Percentiles rank a stretch among this genome's conserved stretches.
phyloP scores from a whole-genome alignment of 1,140 invertebrate genomes.

The Steinernema khuongi region DNA sequence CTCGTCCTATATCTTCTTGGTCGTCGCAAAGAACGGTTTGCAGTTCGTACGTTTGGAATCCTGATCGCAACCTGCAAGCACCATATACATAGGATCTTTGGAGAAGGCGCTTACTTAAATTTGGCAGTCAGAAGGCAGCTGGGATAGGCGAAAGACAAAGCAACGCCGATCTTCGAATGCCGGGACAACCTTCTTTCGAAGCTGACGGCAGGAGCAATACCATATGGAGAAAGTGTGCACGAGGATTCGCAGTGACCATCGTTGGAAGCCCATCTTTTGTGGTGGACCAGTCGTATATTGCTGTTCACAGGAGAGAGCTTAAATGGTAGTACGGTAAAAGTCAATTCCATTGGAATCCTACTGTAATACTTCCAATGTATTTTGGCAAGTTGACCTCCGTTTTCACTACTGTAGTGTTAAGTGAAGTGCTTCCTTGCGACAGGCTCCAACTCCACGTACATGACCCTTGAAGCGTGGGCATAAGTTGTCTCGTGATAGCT shows the following conservation, averaged over 20 bases:
- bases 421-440: conserved; percentile 13
- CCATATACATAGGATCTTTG: conserved; percentile 12
- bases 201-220: conserved; percentile 42
- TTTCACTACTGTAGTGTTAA: conserved; percentile 44
- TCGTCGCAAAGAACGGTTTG: conserved; percentile 52
- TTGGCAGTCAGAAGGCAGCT: conserved; percentile 40
- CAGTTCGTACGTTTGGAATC: conserved; percentile 49
- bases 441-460: conserved; percentile 32
- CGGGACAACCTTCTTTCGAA: conserved; percentile 46
- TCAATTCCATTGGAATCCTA: background rate
- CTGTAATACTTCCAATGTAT: conserved; percentile 41
- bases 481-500: conserved; percentile 40
- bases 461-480: conserved; percentile 44
- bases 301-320: conserved; percentile 31
- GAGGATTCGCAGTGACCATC: conserved; percentile 27
- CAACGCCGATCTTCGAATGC: conserved; percentile 40
- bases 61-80: conserved; percentile 40
- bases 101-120: conserved; percentile 35
- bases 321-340: conserved; percentile 16
- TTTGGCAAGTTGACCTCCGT: conserved; percentile 54
- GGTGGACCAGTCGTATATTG: conserved; percentile 37
- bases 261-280: conserved; percentile 33
- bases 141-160: conserved; percentile 42
- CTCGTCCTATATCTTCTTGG: conserved; percentile 44
- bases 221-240: conserved; percentile 25